Percentiles rank a stretch among this genome's conserved stretches.
Evolutionary conservation across 2,888 invertebrate species (phyloP).

Genomic region (Mesochorus sp.): DNA sequence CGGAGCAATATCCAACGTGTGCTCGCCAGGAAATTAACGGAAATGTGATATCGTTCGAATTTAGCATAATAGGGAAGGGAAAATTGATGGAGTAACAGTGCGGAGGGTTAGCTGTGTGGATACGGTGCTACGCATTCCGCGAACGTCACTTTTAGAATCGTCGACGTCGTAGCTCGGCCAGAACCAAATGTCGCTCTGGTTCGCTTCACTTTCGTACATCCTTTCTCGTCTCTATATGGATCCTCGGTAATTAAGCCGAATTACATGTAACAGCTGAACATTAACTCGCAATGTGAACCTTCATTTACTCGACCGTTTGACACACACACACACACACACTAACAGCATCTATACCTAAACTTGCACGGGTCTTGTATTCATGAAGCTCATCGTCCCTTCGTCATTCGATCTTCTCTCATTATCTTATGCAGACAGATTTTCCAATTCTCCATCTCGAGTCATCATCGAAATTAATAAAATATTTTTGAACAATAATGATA

Average conservation of each 20-base stretch:
- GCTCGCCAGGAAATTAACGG: slow-evolving; percentile 31
- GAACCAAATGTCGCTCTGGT: slow-evolving; percentile 70
- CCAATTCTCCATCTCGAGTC: background rate
- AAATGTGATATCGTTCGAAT: slow-evolving; percentile 35
- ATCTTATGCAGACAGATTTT: slow-evolving; percentile 38
- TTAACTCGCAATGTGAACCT: slow-evolving; percentile 81
- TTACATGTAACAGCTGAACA: slow-evolving; percentile 81
- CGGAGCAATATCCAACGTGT: slow-evolving; percentile 7
- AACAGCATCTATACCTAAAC: slow-evolving; percentile 63
- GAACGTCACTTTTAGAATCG: slow-evolving; percentile 48
- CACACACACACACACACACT: no score
- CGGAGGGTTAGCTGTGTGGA: background rate
- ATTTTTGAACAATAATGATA: no score
- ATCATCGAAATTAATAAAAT: background rate
- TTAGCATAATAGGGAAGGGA: slow-evolving; percentile 42
- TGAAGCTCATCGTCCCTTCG: slow-evolving; percentile 69
- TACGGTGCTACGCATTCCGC: slow-evolving; percentile 7
- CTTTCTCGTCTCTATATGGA: slow-evolving; percentile 64
- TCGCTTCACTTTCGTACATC: slow-evolving; percentile 67
- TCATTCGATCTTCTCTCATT: slow-evolving; percentile 71
- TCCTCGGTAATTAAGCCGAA: slow-evolving; percentile 78
- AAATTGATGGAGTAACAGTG: slow-evolving; percentile 33
- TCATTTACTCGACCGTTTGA: slow-evolving; percentile 81
- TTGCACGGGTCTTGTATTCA: slow-evolving; percentile 66
- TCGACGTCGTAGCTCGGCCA: slow-evolving; percentile 40